These are phyloP conservation scores for Onychomys torridus DNA, from an alignment of 2,797 vertebrate species.

Conservation along the genomic window DNA sequence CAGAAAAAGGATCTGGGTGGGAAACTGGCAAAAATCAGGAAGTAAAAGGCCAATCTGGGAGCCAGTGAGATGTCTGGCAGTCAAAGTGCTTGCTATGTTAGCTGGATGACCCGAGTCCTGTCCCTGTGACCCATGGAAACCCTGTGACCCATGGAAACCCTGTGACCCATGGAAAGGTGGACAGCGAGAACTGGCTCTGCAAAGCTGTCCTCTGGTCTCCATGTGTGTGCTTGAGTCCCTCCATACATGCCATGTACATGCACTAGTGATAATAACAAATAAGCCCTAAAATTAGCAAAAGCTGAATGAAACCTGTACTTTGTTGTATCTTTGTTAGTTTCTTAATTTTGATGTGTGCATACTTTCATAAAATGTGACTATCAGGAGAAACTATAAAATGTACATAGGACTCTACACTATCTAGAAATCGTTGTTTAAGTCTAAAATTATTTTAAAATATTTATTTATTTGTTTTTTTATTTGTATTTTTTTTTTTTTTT, in stretches of 20 bases:
- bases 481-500: not conserved
- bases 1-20: not conserved
- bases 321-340: not conserved
- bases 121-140: not conserved
- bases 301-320: not conserved
- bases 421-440: not conserved
- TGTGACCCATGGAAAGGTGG: not conserved
- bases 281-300: not conserved
- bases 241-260: not conserved
- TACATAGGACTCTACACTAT: not conserved
- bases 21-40: not conserved
- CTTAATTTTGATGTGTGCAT: not conserved
- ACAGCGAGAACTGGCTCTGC: too few relatives aligned
- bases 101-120: not conserved
- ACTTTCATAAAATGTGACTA: not conserved
- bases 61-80: not conserved
- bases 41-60: not conserved
- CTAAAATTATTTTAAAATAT: slow-evolving; percentile 43
- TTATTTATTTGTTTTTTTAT: not conserved
- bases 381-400: not conserved
- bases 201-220: not conserved
- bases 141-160: too few relatives aligned
- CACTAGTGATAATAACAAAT: not conserved
- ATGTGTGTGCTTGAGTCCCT: not conserved
- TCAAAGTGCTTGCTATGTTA: not conserved